Evolutionary conservation across 2,113 vertebrate genomes (phyloP).

Genomic region (Phyllostomus hastatus): DNA sequence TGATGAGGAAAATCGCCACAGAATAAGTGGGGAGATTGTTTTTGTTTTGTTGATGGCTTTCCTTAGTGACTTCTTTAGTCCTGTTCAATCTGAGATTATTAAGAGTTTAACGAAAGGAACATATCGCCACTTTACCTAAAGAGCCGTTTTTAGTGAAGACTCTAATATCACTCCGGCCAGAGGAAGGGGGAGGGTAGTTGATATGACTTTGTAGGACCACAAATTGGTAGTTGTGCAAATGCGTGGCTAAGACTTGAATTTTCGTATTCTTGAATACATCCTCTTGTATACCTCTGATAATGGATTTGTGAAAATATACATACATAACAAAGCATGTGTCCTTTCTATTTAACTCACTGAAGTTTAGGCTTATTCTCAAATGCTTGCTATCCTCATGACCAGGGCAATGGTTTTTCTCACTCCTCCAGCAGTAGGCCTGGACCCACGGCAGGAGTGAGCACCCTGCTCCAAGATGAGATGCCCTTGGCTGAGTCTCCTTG

Average conservation of each 20-base stretch:
- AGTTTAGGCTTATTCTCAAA: neutral
- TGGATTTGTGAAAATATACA: neutral
- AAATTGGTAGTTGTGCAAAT: slow-evolving; percentile 13
- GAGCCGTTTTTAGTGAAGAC: slow-evolving; percentile 56
- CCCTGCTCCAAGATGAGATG: rapidly evolving
- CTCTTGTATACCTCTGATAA: neutral
- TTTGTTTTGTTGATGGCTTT: slow-evolving; percentile 46
- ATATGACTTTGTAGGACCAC: slow-evolving; percentile 39
- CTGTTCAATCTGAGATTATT: slow-evolving; percentile 55
- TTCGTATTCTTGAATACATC: neutral
- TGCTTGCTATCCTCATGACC: neutral
- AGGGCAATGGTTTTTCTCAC: neutral
- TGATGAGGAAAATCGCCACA: slow-evolving; percentile 22
- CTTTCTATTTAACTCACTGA: neutral
- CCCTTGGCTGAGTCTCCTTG: neutral
- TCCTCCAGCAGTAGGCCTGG: neutral
- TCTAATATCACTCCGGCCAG: slow-evolving; percentile 36
- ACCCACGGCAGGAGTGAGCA: neutral
- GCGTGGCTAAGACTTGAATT: neutral
- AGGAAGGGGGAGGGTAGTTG: neutral
- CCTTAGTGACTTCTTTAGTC: slow-evolving; percentile 47
- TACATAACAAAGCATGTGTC: neutral
- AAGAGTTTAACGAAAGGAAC: slow-evolving; percentile 67
- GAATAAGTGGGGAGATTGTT: neutral
- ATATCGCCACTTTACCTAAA: slow-evolving; percentile 62